Percentiles rank a stretch among this genome's conserved stretches.
These are phyloP conservation scores for Drosophila pectinifera DNA, from an alignment of 1,140 invertebrate genomes.

Conservation along the genomic window DNA sequence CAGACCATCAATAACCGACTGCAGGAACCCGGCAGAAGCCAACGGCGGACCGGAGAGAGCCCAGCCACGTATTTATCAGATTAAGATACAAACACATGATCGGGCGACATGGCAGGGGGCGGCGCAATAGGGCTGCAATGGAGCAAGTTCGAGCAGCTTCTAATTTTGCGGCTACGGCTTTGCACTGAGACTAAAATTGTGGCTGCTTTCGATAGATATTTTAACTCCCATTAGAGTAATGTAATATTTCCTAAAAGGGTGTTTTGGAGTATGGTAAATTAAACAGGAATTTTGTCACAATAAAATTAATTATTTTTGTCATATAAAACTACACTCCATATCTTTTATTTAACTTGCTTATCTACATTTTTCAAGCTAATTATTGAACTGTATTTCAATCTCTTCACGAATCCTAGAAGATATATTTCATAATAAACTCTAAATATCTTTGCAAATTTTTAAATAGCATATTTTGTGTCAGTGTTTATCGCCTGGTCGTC, in stretches of 20 bases:
- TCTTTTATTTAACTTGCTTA: too few relatives aligned
- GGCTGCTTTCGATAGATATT: background rate
- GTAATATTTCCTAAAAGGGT: too few relatives aligned
- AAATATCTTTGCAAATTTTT: background rate
- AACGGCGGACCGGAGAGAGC: slow-evolving; percentile 39
- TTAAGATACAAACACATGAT: slow-evolving; percentile 80
- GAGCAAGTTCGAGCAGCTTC: slow-evolving; percentile 46
- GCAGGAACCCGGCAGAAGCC: slow-evolving; percentile 62
- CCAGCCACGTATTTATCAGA: slow-evolving; percentile 74
- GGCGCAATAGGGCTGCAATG: background rate
- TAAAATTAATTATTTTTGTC: too few relatives aligned
- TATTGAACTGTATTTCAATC: too few relatives aligned
- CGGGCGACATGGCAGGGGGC: slow-evolving; percentile 16
- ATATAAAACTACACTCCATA: too few relatives aligned
- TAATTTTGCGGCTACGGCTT: slow-evolving; percentile 55
- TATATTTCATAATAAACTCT: too few relatives aligned
- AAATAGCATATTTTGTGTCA: background rate
- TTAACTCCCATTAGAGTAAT: too few relatives aligned
- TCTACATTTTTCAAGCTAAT: too few relatives aligned
- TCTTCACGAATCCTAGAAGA: too few relatives aligned
- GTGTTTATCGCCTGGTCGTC: slow-evolving; percentile 17
- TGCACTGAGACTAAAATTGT: background rate
- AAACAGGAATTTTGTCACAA: too few relatives aligned
- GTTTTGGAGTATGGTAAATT: too few relatives aligned
- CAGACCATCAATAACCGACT: slow-evolving; percentile 69